Percentiles rank a stretch among this genome's conserved stretches.
Evolutionary conservation across 2,113 vertebrate genomes (phyloP).

Genomic region (Paradisaea rubra): DNA sequence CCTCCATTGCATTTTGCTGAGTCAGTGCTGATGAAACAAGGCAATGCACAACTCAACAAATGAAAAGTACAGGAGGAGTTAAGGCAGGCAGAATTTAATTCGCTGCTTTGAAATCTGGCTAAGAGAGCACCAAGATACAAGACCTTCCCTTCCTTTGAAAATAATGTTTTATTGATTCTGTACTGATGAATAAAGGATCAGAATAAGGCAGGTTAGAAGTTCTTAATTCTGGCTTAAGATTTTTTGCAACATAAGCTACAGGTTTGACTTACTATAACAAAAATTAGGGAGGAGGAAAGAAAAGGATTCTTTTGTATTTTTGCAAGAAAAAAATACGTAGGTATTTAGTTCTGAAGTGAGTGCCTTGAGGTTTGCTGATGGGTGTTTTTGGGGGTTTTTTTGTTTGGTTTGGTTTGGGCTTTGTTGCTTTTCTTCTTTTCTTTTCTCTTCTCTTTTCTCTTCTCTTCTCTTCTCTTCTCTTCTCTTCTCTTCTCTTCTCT

Average conservation of each 20-base stretch:
- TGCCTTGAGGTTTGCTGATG: not conserved
- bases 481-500: not conserved
- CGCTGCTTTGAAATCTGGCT: not conserved
- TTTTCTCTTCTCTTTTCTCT: not conserved
- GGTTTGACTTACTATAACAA: not conserved
- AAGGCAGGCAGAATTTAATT: not conserved
- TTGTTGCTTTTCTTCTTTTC: no score
- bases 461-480: no score
- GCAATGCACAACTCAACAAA: not conserved
- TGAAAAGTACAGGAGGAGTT: not conserved
- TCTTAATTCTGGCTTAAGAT: not conserved
- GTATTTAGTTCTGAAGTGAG: not conserved
- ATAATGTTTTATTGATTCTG: not conserved
- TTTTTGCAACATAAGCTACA: not conserved
- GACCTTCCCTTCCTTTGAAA: not conserved
- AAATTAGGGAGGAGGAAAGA: not conserved
- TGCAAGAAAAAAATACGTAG: not conserved
- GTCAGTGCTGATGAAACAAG: not conserved
- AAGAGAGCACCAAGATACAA: not conserved
- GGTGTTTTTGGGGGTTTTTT: no score
- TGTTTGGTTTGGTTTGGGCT: not conserved
- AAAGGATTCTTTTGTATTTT: not conserved
- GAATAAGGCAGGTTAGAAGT: not conserved
- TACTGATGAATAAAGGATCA: not conserved
- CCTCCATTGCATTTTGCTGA: not conserved